phyloP scores from a whole-genome alignment of 2,797 vertebrate species.

The Phoxinus dragarum region DNA sequence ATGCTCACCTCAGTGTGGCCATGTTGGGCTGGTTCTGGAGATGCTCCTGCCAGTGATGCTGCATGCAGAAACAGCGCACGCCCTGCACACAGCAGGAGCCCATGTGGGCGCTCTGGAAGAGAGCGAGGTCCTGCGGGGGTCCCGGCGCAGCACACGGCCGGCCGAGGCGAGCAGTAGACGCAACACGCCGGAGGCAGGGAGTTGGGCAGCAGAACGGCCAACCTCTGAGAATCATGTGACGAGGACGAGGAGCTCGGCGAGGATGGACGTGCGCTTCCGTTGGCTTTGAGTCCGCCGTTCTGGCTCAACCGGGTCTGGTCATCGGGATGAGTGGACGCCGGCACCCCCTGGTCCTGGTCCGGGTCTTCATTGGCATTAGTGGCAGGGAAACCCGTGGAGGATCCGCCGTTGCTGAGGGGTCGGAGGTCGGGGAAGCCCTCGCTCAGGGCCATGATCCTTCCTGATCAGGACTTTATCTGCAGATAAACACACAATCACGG shows the following conservation, averaged over 20 bases:
- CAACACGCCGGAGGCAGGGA: conserved; percentile 76
- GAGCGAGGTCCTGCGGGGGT: conserved; percentile 83
- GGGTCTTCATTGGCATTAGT: conserved; percentile 55
- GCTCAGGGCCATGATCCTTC: conserved; percentile 86
- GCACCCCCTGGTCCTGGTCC: conserved; percentile 40
- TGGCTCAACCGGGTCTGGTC: conserved; percentile 64
- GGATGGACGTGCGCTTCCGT: conserved; percentile 79
- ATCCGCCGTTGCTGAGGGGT: conserved; percentile 80
- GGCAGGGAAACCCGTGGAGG: conserved; percentile 64
- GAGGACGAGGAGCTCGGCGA: conserved; percentile 64
- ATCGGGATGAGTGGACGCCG: not conserved
- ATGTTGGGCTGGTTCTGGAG: conserved; percentile 86
- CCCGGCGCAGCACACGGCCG: conserved; percentile 79
- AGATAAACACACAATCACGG: conserved; percentile 5
- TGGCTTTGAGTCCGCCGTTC: conserved; percentile 83
- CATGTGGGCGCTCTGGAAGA: conserved; percentile 80
- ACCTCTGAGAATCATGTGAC: conserved; percentile 81
- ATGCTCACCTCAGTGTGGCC: conserved; percentile 77
- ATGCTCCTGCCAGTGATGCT: conserved; percentile 89
- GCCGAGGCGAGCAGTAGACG: conserved; percentile 84
- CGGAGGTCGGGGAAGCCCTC: conserved; percentile 73
- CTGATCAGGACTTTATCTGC: conserved; percentile 32
- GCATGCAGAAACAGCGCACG: conserved; percentile 80
- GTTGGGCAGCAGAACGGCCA: conserved; percentile 65
- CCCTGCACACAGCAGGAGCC: conserved; percentile 83